Evolutionary conservation across 2,113 vertebrate species (phyloP).

Genomic region (Micronisus gabar): DNA sequence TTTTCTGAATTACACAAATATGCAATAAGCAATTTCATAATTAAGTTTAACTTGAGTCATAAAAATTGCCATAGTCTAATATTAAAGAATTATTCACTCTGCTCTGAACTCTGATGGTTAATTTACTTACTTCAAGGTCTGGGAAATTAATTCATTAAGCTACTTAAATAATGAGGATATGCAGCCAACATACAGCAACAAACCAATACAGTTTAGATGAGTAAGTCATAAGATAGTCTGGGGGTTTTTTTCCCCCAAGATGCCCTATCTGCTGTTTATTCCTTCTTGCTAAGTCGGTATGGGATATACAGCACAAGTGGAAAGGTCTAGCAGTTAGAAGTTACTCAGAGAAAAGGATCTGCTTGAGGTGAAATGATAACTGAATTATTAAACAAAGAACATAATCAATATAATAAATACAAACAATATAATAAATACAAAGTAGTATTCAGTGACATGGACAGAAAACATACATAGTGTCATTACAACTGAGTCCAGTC

Average conservation of each 20-base stretch:
- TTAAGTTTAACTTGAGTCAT: conserved; percentile 9
- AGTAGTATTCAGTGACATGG: background rate
- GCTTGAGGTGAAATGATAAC: background rate
- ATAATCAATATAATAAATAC: background rate
- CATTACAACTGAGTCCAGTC: background rate
- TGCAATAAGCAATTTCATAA: conserved; percentile 5
- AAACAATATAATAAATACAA: background rate
- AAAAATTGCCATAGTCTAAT: background rate
- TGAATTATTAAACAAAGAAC: background rate
- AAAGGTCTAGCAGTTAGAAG: background rate
- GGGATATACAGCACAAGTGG: background rate
- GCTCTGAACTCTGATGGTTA: conserved; percentile 11
- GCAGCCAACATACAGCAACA: background rate
- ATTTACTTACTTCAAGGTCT: conserved; percentile 23
- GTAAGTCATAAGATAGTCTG: background rate
- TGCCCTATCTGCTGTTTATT: background rate
- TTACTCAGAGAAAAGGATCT: background rate
- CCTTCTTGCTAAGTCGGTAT: background rate
- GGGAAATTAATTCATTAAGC: conserved; percentile 41
- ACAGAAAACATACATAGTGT: background rate
- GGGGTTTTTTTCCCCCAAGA: background rate
- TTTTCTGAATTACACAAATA: background rate
- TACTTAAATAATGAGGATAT: background rate
- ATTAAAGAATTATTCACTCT: conserved; percentile 15
- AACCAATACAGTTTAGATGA: background rate